Evolutionary conservation across 2,888 invertebrate species (phyloP).

Genomic region (Scaptomyza flava): DNA sequence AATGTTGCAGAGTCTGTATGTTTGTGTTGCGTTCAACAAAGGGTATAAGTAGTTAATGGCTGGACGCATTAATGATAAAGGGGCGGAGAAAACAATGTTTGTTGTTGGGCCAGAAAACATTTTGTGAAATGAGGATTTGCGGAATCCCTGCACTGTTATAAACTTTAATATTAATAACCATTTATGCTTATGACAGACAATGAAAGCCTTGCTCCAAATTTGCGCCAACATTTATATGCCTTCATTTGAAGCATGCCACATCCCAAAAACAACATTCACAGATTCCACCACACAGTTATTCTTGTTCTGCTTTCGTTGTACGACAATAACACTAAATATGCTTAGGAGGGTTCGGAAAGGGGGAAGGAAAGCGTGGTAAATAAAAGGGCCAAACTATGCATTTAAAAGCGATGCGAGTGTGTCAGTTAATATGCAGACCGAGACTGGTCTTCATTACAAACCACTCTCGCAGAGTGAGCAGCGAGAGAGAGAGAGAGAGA

Average conservation of each 20-base stretch:
- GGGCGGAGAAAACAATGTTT: conserved; percentile 47
- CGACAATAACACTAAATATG: conserved; percentile 73
- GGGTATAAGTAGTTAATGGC: conserved; percentile 52
- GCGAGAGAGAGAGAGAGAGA: neutral
- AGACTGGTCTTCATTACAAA: conserved; percentile 72
- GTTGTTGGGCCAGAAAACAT: conserved; percentile 2
- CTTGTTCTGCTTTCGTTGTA: conserved; percentile 67
- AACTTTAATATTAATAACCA: conserved; percentile 77
- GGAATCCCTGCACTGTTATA: conserved; percentile 45
- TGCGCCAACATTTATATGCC: conserved; percentile 6
- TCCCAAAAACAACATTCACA: neutral
- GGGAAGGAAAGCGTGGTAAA: neutral
- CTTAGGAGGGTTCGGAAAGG: conserved; percentile 56
- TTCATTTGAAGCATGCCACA: neutral
- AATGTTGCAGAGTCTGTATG: conserved; percentile 25
- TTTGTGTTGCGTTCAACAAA: conserved; percentile 23
- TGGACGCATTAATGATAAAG: conserved; percentile 49
- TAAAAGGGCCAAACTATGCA: conserved; percentile 54
- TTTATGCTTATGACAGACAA: conserved; percentile 79
- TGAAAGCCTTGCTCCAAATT: conserved; percentile 60
- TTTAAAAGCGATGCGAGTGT: conserved; percentile 68
- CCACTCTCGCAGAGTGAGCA: conserved; percentile 16
- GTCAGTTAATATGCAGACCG: conserved; percentile 77
- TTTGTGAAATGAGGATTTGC: conserved; percentile 45
- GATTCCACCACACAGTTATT: neutral